Conservation (phyloP, 1,140 invertebrate genomes). For the Drosophila truncata region DNA sequence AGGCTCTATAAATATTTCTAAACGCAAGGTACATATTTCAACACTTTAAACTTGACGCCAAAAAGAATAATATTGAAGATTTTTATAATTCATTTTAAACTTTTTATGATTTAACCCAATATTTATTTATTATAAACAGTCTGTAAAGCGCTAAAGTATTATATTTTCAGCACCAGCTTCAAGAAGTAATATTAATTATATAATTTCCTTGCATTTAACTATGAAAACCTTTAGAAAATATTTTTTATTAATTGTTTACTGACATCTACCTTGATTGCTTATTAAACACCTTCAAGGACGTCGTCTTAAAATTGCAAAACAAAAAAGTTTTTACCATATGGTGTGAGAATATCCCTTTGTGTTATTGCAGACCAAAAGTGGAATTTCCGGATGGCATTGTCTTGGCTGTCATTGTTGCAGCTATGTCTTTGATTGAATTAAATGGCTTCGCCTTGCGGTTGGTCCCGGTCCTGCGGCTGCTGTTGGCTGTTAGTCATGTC, state of each 20-base stretch:
- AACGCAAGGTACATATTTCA: no score
- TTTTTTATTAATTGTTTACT: no score
- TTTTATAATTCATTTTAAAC: neutral
- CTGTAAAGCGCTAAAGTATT: neutral
- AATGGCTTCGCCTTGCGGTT: conserved; percentile 56
- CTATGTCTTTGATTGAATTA: conserved; percentile 80
- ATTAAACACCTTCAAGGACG: neutral
- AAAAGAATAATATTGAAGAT: neutral
- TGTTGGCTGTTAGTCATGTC: conserved; percentile 35
- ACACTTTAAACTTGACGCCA: no score
- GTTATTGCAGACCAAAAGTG: conserved; percentile 16
- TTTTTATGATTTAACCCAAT: no score
- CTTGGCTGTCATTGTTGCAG: conserved; percentile 58
- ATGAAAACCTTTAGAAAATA: no score
- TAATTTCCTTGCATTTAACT: neutral
- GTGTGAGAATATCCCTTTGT: conserved; percentile 1
- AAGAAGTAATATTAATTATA: neutral
- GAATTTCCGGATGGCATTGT: conserved; percentile 34
- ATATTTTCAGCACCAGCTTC: no score
- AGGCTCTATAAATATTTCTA: no score
- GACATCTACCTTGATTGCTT: no score
- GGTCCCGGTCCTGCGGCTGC: conserved; percentile 37
- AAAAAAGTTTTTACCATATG: neutral
- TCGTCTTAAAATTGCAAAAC: neutral
- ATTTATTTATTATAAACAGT: neutral